Base-by-base conservation (phyloP, 2,797 vertebrate genomes). In the Natrix natrix region DNA sequence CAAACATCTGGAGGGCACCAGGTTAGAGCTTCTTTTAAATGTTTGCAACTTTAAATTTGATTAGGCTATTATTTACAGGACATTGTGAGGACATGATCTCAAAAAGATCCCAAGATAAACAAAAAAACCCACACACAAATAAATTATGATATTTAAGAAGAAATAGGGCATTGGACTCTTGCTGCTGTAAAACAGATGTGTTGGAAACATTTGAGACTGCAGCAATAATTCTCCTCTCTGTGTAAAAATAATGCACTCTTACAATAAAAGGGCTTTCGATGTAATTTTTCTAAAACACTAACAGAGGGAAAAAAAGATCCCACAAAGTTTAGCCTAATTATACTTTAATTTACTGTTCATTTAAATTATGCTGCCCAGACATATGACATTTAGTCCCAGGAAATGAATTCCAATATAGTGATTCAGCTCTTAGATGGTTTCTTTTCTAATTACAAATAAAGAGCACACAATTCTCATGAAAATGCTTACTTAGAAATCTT, bases 361-460 rank as follows among this genome's bases (percentile, higher is more conserved):
- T 97, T 96, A 95, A 96, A 92, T 56, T 96, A 91, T 60, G 86
- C 66, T 93, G 94, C 96, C 94, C 95, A 96, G 96, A 96, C 94
- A 93, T 48, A 89, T 2, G 74, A 94, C 95, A 94, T 95, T 89
- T 96, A 97, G 94, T 97, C 96, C 94, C 86, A 95, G 95, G 92
- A 94, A 96, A 94, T 90, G 94, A 96, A 97, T 97, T 97, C 97
- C 97, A 95, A 91, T 95, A 93, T 78, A 89, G 74, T 97, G 97
- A 97, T 94, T 97, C 97, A 97, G 94, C 93, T 89, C 87, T 60
- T 10, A 95, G 86, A 87, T 92, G 86, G 87, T 86, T 91, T 88
- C 90, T 83, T 93, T 56, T 69, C n/a, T 55, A 86, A 92, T 86
- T 63, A 92, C 74, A 28, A 95, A 95, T 94, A 69, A 78, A 94